Conservation (phyloP, 1,140 invertebrate genomes). For the Mercenaria mercenaria region DNA sequence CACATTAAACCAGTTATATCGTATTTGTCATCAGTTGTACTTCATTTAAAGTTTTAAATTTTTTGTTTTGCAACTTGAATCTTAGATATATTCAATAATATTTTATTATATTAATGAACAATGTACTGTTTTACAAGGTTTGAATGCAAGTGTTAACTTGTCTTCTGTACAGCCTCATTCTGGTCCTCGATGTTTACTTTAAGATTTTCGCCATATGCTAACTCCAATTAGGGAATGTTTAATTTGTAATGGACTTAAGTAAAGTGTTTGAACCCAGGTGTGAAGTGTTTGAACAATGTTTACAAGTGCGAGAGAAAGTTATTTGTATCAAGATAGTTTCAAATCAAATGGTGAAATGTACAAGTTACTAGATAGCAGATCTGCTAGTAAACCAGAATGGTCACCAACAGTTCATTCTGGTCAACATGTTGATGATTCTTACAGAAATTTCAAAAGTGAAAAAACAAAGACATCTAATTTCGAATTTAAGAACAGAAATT, state of each 20-base stretch:
- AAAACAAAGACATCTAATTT: not conserved
- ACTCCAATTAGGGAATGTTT: not conserved
- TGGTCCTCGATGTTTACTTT: not conserved
- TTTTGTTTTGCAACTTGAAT: too few species aligned
- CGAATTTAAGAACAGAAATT: not conserved
- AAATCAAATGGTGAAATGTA: slow-evolving; percentile 34
- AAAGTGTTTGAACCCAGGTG: not conserved
- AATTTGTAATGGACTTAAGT: slow-evolving; percentile 14
- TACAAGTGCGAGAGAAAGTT: slow-evolving; percentile 33
- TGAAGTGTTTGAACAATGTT: slow-evolving; percentile 2
- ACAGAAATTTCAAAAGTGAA: not conserved
- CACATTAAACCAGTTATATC: too few species aligned
- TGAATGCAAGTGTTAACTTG: slow-evolving; percentile 10
- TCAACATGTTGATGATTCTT: not conserved
- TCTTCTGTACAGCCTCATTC: not conserved
- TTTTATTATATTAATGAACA: not conserved
- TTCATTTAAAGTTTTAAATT: too few species aligned
- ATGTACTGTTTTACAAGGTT: not conserved
- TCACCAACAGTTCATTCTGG: not conserved
- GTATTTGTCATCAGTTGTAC: too few species aligned
- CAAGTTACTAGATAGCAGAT: not conserved
- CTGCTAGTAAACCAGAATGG: not conserved
- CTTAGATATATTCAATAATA: too few species aligned
- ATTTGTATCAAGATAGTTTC: slow-evolving; percentile 12
- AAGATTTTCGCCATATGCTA: not conserved